Evolutionary conservation across 2,113 vertebrate genomes (phyloP).

Genomic region (Corydoras maculifer): DNA sequence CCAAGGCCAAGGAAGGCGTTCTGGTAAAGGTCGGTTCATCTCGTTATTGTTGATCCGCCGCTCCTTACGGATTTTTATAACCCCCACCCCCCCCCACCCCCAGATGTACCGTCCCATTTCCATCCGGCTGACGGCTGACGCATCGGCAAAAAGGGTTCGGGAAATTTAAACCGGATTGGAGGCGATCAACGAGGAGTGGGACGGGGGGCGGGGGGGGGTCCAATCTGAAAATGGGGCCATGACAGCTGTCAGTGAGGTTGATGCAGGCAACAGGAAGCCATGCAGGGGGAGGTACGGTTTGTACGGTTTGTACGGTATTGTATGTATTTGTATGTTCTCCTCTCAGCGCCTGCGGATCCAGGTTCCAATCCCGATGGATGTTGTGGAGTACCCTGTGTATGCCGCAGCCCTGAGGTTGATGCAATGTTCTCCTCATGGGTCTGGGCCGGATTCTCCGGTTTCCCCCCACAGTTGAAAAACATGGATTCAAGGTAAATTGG

Average conservation of each 20-base stretch:
- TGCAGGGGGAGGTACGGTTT: too few species aligned
- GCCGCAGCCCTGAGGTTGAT: too few species aligned
- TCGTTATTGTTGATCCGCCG: slow-evolving; percentile 17
- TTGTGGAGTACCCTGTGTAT: too few species aligned
- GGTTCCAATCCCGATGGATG: too few species aligned
- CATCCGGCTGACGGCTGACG: slow-evolving; percentile 6
- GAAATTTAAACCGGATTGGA: slow-evolving; percentile 5
- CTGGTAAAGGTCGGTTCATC: slow-evolving; percentile 14
- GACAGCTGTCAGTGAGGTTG: slow-evolving; percentile 12
- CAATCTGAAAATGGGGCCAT: slow-evolving; percentile 2
- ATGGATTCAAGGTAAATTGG: too few species aligned
- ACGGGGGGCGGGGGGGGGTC: not conserved
- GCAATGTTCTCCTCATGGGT: too few species aligned
- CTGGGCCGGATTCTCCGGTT: too few species aligned
- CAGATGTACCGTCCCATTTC: not conserved
- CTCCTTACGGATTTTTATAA: slow-evolving; percentile 5
- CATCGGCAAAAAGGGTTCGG: not conserved
- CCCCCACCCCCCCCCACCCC: not conserved
- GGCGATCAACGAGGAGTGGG: too few species aligned
- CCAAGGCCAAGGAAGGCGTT: slow-evolving; percentile 3
- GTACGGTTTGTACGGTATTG: too few species aligned
- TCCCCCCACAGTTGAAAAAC: too few species aligned
- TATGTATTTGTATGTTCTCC: too few species aligned
- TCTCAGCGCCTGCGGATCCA: too few species aligned
- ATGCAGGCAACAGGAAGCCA: not conserved